Evolutionary conservation across 1,140 invertebrate genomes (phyloP).

Genomic region (Cotesia chilonis): DNA sequence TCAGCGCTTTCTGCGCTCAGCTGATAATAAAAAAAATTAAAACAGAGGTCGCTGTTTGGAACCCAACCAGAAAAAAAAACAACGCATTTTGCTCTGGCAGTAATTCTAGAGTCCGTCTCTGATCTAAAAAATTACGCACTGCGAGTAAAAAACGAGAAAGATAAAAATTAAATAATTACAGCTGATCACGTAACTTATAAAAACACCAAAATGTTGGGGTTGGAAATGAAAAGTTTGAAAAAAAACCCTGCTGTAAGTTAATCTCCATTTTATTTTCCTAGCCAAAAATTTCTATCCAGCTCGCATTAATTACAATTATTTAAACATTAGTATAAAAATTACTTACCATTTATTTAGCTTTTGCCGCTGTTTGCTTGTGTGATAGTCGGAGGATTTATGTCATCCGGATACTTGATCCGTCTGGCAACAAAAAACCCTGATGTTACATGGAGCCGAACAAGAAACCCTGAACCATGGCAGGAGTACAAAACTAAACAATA

Average conservation of each 20-base stretch:
- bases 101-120: too few relatives aligned
- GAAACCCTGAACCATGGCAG: slow-evolving; percentile 82
- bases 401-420: slow-evolving; percentile 71
- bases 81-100: too few relatives aligned
- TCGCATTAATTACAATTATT: slow-evolving; percentile 16
- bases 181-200: slow-evolving; percentile 28
- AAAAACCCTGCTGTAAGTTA: slow-evolving; percentile 72
- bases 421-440: slow-evolving; percentile 80
- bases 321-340: slow-evolving; percentile 21
- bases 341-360: slow-evolving; percentile 67
- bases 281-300: slow-evolving; percentile 20
- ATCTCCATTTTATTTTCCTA: slow-evolving; percentile 30
- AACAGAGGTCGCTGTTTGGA: too few relatives aligned
- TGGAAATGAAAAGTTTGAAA: slow-evolving; percentile 66
- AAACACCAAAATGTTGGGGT: slow-evolving; percentile 64
- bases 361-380: slow-evolving; percentile 82
- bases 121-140: too few relatives aligned
- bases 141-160: too few relatives aligned
- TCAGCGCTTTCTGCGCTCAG: too few relatives aligned
- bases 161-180: background rate
- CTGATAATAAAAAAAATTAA: too few relatives aligned
- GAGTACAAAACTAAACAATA: slow-evolving; percentile 82
- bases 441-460: slow-evolving; percentile 77
- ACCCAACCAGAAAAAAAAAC: too few relatives aligned
- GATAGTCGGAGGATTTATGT: slow-evolving; percentile 69